Evolutionary conservation across 2,888 invertebrate genomes (phyloP), one percentile per base, ranked within the genome.

Genomic region (Torymus aiolomorphi): DNA sequence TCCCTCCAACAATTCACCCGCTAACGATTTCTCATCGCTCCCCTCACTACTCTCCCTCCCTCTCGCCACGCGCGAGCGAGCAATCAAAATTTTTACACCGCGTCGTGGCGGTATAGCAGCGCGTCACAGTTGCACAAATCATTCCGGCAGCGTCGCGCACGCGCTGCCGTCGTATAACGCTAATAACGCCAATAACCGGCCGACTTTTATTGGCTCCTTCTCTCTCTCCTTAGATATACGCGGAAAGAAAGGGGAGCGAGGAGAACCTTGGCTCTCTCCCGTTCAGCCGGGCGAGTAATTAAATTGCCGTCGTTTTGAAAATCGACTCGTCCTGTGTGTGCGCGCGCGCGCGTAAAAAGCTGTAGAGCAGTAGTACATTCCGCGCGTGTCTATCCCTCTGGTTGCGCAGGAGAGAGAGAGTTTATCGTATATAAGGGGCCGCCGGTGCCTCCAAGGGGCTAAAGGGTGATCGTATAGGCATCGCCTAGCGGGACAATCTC

Each of bases 401-500:
- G 42, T 42, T 42, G 42, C 42, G 42, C 42, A 42, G 42, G 8
- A 42, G 8, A 42, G 42, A 42, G 86, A 87, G 87, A 88, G 88
- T 88, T 88, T 88, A 87, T 88, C 87, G 87, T 86, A 86, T 85
- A 76, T 72, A 71, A 67, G 86, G 86, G 85, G 85, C 67, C 74
- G 62, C 62, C 42, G 42, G 42, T 8, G 8, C 42, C 42, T 73
- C 18, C 52, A 85, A 84, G 83, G 86, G 84, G 86, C 86, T 87
- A 88, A 81, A 87, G 86, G 87, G 86, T 88, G 78, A 78, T 81
- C 78, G 71, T 65, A 65, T 63, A 66, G 65, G 86, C 85, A 80
- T 80, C 76, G 85, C 86, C 86, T 88, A 87, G 86, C 86, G 86
- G 88, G 88, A 89, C 89, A 90, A 90, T 90, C 89, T 90, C 90